These are phyloP conservation scores for Caenorhabditis sinica DNA, from an alignment of 2,888 invertebrate species.

Conservation along the genomic window DNA sequence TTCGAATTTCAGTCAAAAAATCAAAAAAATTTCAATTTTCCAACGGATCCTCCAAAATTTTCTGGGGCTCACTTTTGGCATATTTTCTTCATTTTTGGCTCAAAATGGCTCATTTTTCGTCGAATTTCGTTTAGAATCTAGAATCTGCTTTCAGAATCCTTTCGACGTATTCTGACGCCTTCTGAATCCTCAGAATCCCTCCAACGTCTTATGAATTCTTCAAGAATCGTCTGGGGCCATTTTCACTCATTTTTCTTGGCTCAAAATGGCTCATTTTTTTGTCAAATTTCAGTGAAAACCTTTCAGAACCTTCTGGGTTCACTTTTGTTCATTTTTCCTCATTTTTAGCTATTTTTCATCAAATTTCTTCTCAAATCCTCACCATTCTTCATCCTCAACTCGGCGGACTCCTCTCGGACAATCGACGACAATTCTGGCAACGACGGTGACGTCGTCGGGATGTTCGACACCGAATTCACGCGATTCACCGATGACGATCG, in stretches of 20 bases:
- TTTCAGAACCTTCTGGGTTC: no score
- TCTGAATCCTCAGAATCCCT: no score
- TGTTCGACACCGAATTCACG: conserved; percentile 24
- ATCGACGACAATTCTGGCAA: conserved; percentile 68
- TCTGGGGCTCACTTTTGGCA: background rate
- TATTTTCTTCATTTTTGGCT: background rate
- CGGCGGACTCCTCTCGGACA: conserved; percentile 41
- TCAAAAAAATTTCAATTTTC: background rate
- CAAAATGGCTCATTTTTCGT: background rate
- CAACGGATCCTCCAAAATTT: background rate
- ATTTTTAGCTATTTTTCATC: background rate
- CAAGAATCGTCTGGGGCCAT: background rate
- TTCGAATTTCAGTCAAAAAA: background rate
- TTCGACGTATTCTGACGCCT: background rate
- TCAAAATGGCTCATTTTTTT: background rate
- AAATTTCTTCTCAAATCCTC: background rate
- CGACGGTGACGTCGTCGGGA: conserved; percentile 67
- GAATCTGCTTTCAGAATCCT: background rate
- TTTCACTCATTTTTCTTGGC: background rate
- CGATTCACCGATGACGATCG: conserved; percentile 61
- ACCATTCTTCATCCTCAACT: conserved; percentile 16
- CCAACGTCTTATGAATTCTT: background rate
- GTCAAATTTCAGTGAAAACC: no score
- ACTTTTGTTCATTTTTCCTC: background rate
- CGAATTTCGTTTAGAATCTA: background rate